These are phyloP conservation scores for Ctenomys sociabilis DNA, from an alignment of 2,113 vertebrate genomes.

Conservation along the genomic window DNA sequence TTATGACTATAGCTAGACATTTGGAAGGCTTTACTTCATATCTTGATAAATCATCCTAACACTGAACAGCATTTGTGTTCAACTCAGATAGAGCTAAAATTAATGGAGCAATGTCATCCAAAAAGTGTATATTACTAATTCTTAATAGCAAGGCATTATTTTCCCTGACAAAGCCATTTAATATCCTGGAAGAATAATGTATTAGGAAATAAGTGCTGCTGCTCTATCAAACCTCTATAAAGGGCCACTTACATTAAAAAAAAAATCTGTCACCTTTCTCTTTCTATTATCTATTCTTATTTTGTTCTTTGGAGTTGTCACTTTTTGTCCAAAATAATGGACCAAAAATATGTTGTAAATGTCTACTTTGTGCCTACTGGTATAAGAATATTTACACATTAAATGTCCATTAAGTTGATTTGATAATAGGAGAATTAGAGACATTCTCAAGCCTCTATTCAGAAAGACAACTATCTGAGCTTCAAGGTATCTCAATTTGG, in stretches of 20 bases:
- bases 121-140: constrained; percentile 65
- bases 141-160: constrained; percentile 64
- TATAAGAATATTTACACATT: background rate
- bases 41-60: constrained; percentile 73
- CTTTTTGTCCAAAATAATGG: constrained; percentile 57
- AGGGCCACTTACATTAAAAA: background rate
- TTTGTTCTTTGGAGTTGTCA: constrained; percentile 37
- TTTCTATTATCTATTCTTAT: constrained; percentile 24
- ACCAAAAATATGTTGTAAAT: background rate
- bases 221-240: background rate
- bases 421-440: background rate
- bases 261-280: constrained; percentile 41
- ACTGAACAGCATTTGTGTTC: constrained; percentile 70
- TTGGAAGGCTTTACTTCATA: constrained; percentile 68
- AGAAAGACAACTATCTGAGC: background rate
- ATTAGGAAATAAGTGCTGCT: constrained; percentile 23
- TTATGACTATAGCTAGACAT: constrained; percentile 67
- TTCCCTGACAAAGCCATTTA: constrained; percentile 62
- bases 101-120: constrained; percentile 63
- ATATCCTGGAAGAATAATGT: constrained; percentile 61
- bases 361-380: constrained; percentile 10
- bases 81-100: constrained; percentile 60
- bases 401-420: constrained; percentile 50
- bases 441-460: constrained; percentile 30
- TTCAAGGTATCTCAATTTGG: constrained; percentile 28